Conservation (phyloP, 2,797 vertebrate genomes). For the Pseudopleuronectes americanus region DNA sequence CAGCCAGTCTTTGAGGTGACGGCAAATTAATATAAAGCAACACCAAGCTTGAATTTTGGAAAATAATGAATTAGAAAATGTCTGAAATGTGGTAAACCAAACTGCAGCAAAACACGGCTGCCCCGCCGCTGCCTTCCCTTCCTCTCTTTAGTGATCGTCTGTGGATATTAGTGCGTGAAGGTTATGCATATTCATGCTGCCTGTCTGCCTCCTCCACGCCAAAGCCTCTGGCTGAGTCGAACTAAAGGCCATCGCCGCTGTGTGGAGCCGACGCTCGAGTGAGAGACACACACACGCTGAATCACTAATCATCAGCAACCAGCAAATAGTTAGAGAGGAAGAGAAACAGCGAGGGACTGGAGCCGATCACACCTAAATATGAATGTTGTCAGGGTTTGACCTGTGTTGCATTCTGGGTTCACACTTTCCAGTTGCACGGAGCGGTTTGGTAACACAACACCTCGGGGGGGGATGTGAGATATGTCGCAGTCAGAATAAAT, state of each 20-base stretch:
- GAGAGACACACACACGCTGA: slow-evolving; percentile 44
- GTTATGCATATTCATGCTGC: slow-evolving; percentile 75
- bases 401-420: slow-evolving; percentile 7
- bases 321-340: not conserved
- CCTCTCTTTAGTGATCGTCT: slow-evolving; percentile 57
- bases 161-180: slow-evolving; percentile 73
- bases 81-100: no score
- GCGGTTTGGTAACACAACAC: not conserved
- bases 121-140: slow-evolving; percentile 16
- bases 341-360: not conserved
- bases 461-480: not conserved
- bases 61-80: no score
- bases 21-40: no score
- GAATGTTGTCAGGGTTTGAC: not conserved
- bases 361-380: no score
- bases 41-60: no score
- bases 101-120: not conserved
- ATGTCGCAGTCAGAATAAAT: not conserved
- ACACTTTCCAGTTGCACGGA: slow-evolving; percentile 34
- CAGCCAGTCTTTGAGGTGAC: slow-evolving; percentile 14
- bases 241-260: slow-evolving; percentile 70
- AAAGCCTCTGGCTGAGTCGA: slow-evolving; percentile 51
- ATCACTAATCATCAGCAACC: slow-evolving; percentile 55
- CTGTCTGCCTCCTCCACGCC: slow-evolving; percentile 47
- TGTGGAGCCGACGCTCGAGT: slow-evolving; percentile 46